These are phyloP conservation scores for Onchidella celtica DNA, from an alignment of 2,888 invertebrate species.

Conservation along the genomic window DNA sequence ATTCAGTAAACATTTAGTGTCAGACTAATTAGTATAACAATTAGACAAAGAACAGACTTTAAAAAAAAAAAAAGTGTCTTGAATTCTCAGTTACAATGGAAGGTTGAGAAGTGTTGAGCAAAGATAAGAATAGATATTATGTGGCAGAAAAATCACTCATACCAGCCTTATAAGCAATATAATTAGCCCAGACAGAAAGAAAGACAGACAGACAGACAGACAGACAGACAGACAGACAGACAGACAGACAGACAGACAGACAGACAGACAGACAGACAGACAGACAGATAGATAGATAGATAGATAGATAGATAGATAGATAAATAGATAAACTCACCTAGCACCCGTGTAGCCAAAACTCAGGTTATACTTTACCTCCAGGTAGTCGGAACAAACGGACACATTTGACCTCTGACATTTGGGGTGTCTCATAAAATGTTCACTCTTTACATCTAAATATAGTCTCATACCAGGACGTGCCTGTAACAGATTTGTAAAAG, in stretches of 20 bases:
- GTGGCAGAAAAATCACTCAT: too few species aligned
- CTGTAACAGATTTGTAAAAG: constrained; percentile 3
- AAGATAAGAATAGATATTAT: too few species aligned
- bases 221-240: background rate
- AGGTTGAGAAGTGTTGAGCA: too few species aligned
- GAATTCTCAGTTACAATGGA: too few species aligned
- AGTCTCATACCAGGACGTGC: constrained; percentile 40
- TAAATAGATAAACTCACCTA: constrained; percentile 18
- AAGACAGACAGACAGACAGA: background rate
- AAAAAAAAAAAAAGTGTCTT: too few species aligned
- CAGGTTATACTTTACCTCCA: constrained; percentile 52
- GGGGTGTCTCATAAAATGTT: constrained; percentile 45
- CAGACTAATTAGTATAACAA: too few species aligned
- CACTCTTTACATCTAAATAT: constrained; percentile 30
- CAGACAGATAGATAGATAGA: background rate
- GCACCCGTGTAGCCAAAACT: constrained; percentile 50
- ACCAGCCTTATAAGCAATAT: too few species aligned
- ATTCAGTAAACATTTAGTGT: background rate
- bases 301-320: background rate
- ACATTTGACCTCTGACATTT: constrained; percentile 32
- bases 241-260: background rate
- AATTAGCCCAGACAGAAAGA: background rate
- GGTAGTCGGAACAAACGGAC: constrained; percentile 45
- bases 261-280: background rate
- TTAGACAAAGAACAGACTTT: too few species aligned